Base-by-base conservation (phyloP, 2,113 vertebrate genomes). In the Vireo altiloquus region DNA sequence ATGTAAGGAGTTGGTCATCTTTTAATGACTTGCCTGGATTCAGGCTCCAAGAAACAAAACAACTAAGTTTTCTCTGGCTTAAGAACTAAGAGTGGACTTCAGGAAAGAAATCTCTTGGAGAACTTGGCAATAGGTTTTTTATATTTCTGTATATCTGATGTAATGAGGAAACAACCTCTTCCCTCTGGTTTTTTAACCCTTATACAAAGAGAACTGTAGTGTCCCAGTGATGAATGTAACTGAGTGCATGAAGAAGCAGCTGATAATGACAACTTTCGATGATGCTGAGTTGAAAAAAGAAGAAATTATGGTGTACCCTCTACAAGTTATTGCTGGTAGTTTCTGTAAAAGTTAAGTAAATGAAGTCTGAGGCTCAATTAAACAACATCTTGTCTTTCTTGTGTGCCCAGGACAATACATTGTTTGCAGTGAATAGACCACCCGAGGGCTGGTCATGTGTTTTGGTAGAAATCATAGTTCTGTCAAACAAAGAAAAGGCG, bases 371-470 rank as follows among this genome's bases (percentile, higher is more conserved):
- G 37, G 30, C 65, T 97, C 84, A 84, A 49, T 72, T 91, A 78
- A 94, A 92, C 60, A 89, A 84, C 93, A 95, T 94, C 91, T 89
- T 96, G 60, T 91, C 87, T 92, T 14, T 89, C 83, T 95, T 94
- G 69, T 84, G 37, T 95, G 89, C 89, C 81, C 77, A 89, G 89
- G 92, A 97, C 93, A 97, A 82, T 89, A 87, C 86, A 91, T 94
- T 96, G 95, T 97, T 96, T 92, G 76, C 76, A 95, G 50, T 95
- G 93, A 96, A 96, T 96, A 86, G 95, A 88, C 95, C 91, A 96
- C 96, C 96, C 92, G 35, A 95, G 69, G 95, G 94, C 69, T 94
- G 94, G 90, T 96, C 96, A 97, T 94, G 94, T 97, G 95, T 90
- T 94, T 96, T 95, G 85, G 91, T 94, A 96, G 82, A 91, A 97